Base-by-base conservation (phyloP, 2,888 invertebrate genomes). In the Metopia argyrocephala region DNA sequence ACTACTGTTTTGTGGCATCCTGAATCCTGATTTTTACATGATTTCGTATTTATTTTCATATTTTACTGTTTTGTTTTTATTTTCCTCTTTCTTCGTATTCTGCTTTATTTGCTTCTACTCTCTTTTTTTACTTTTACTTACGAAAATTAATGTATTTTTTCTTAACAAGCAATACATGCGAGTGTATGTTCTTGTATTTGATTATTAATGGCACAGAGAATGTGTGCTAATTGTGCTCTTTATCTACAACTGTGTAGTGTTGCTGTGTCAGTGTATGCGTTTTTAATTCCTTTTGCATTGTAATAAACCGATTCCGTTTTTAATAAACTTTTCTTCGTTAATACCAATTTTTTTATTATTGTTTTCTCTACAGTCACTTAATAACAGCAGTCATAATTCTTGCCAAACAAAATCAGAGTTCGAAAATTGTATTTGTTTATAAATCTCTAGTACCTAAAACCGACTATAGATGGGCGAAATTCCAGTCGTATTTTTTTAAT, bases 11-110 rank as follows among this genome's bases (percentile, higher is more conserved):
- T 84, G 85, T 76, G 84, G 83, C 84, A 83, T 84, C 82, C 82
- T 82, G 82, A 82, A 87, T 86, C 86, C 86, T 87, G 87, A 87
- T 87, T 85, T 38, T 85, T 83, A 84, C 25, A 84, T 85, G 82
- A 71, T 79, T 71, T 85, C 73, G 75, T 79, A 48, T 71, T 69
- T 78, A 73, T 83, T 78, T 69, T 73, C 74, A 59, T 70, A 56
- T 68, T 75, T 50, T 52, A 52, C 25, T 21, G 83, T 85, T 50
- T 73, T 48, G 20, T 59, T 21, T 18, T 6, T 6, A 18, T 21
- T 31, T 38, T 65, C 48, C 27, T 62, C 23, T 31, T 0, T 38
- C 12, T 31, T 1, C 2, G 7, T 38, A 12, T 15, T 38, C 9
- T 38, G 38, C 38, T 38, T 38, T 38, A 15, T 38, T 38, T 15